Base-by-base conservation (phyloP, 2,888 invertebrate genomes). In the Allolobophora icterica region DNA sequence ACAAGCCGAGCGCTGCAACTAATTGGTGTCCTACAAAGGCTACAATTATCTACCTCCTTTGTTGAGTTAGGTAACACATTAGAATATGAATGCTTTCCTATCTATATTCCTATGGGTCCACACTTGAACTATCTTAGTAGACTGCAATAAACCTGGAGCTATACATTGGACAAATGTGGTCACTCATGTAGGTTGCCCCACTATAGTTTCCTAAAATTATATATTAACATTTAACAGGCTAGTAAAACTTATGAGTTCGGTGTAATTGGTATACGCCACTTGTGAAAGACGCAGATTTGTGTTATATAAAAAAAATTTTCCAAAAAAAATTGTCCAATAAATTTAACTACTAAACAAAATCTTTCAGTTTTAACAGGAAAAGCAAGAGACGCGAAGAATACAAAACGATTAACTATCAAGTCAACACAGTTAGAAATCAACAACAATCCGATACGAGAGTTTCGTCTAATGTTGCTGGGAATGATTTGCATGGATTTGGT, bases 371-470 rank as follows among this genome's bases (percentile, higher is more conserved):
- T 71, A 71, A 71, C n/a, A 30, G n/a, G 71, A 71, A 71, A 71
- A 71, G 71, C 71, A 71, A 71, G 71, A 71, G 13, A 71, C 71
- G 71, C 17, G 71, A 71, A 30, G 71, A 71, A 71, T 71, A 71
- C 11, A 71, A 71, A n/a, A 71, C 71, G 71, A 30, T 71, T 71
- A 71, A n/a, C 71, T n/a, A 71, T 71, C 71, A 71, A 71, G 13
- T 71, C n/a, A 71, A 71, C 71, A 71, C 71, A 71, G n/a, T 71
- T 11, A 71, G 71, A 71, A 71, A n/a, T 71, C 71, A 71, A 71
- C 52, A 52, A 52, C 71, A 71, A 71, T 71, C 71, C 11, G 30
- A 71, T 71, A 1, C 13, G 8, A 71, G 71, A 71, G 13, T 71
- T 71, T 30, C 71, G n/a, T 71, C n/a, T 11, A 71, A 71, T n/a